These are phyloP conservation scores for Australoheros facetus DNA, from an alignment of 2,797 vertebrate genomes.

Conservation along the genomic window DNA sequence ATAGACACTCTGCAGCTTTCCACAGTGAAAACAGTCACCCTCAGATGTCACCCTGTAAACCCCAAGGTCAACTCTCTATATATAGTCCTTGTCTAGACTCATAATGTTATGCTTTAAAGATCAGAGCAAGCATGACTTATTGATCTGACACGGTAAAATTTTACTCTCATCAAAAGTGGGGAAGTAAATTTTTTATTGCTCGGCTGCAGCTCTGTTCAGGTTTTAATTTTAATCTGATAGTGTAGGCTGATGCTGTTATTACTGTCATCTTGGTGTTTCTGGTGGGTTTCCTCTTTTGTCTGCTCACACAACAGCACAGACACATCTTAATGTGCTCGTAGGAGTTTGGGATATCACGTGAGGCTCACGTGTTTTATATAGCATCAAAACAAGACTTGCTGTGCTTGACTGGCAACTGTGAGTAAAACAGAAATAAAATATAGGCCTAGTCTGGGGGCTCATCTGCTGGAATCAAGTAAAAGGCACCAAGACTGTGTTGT, in stretches of 20 bases:
- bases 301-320: slow-evolving; percentile 10
- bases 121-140: background rate
- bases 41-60: slow-evolving; percentile 36
- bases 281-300: slow-evolving; percentile 31
- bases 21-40: background rate
- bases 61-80: slow-evolving; percentile 33
- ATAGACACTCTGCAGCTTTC: slow-evolving; percentile 1
- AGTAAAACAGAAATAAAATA: background rate
- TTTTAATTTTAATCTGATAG: slow-evolving; percentile 26
- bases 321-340: slow-evolving; percentile 17
- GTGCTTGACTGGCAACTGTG: slow-evolving; percentile 7
- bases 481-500: background rate
- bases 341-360: slow-evolving; percentile 37
- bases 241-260: slow-evolving; percentile 33
- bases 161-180: background rate
- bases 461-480: slow-evolving; percentile 34
- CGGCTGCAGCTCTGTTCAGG: slow-evolving; percentile 10
- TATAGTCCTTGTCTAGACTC: background rate
- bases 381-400: slow-evolving; percentile 1
- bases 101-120: background rate
- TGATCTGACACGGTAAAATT: background rate
- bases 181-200: slow-evolving; percentile 17
- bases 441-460: background rate
- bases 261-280: slow-evolving; percentile 25
- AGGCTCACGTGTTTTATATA: slow-evolving; percentile 19